Percentiles rank a stretch among this genome's conserved stretches.
Conservation (phyloP, 64 coral and sea anemone species). For the Dendronephthya gigantea region DNA sequence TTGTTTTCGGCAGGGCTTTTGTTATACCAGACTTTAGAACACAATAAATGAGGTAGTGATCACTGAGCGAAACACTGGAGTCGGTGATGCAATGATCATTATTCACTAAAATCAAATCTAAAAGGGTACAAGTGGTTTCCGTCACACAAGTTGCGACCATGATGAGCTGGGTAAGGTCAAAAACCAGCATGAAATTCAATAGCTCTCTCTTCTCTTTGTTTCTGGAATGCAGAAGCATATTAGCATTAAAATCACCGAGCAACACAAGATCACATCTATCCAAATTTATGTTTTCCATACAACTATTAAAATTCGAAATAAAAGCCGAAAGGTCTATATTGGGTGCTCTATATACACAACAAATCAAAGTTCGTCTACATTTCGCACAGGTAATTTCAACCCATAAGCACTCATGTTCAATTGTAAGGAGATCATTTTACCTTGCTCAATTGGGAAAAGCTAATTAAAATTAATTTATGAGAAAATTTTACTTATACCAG, state of each 20-base stretch:
- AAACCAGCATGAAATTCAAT: not conserved
- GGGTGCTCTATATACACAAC: conserved; percentile 33
- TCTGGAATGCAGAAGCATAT: conserved; percentile 23
- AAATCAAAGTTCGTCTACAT: conserved; percentile 37
- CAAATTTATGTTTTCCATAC: not conserved
- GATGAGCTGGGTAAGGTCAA: conserved; percentile 19
- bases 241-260: conserved; percentile 1
- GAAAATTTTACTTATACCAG: no score
- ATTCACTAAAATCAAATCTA: conserved; percentile 17
- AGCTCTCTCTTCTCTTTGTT: conserved; percentile 35
- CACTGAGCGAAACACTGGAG: conserved; percentile 14
- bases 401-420: conserved; percentile 49
- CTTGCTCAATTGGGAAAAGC: no score
- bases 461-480: no score
- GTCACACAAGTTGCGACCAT: conserved; percentile 29
- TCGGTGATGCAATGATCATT: not conserved
- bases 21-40: conserved; percentile 34
- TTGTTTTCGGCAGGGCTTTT: conserved; percentile 6
- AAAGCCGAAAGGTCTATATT: conserved; percentile 24
- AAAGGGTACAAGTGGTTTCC: conserved; percentile 4
- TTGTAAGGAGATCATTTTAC: conserved; percentile 34
- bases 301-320: not conserved
- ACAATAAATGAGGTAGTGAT: conserved; percentile 21
- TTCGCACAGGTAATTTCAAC: conserved; percentile 44
- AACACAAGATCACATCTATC: not conserved